Evolutionary conservation across 2,797 vertebrate species (phyloP).

Genomic region (Silurus lanzhouensis): DNA sequence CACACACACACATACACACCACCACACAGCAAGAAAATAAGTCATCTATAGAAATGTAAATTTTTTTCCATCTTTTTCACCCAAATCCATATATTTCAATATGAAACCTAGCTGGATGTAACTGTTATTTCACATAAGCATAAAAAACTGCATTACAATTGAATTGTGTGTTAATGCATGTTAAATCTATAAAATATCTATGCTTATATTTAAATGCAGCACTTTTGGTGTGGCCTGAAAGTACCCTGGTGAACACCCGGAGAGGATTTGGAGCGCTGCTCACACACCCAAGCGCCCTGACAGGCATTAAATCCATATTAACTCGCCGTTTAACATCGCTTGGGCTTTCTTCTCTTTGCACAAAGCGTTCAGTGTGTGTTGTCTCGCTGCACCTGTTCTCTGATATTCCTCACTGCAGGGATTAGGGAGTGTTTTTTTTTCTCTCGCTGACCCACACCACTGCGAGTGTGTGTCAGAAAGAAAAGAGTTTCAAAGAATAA

Average conservation of each 20-base stretch:
- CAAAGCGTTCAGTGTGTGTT: slow-evolving; percentile 74
- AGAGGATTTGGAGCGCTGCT: slow-evolving; percentile 73
- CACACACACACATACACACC: too few species aligned
- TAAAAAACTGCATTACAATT: too few species aligned
- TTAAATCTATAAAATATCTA: background rate
- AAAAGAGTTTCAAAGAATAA: slow-evolving; percentile 15
- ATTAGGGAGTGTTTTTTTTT: slow-evolving; percentile 41
- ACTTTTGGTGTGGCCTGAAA: background rate
- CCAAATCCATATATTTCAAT: background rate
- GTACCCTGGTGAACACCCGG: slow-evolving; percentile 40
- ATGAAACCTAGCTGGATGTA: background rate
- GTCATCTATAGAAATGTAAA: background rate
- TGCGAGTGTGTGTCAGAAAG: slow-evolving; percentile 43
- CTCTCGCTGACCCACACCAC: slow-evolving; percentile 45
- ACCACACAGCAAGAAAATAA: background rate
- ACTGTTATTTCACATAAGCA: background rate
- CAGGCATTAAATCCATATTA: slow-evolving; percentile 88
- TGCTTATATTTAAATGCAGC: background rate
- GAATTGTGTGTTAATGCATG: background rate
- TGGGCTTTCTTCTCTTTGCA: slow-evolving; percentile 64
- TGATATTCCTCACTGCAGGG: slow-evolving; percentile 60
- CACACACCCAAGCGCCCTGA: slow-evolving; percentile 73
- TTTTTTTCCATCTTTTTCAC: background rate
- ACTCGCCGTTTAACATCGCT: slow-evolving; percentile 82
- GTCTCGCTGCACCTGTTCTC: slow-evolving; percentile 79